Percentiles rank a stretch among this genome's conserved stretches.
phyloP scores from a whole-genome alignment of 2,797 vertebrate species.

The Leptoclinus maculatus region DNA sequence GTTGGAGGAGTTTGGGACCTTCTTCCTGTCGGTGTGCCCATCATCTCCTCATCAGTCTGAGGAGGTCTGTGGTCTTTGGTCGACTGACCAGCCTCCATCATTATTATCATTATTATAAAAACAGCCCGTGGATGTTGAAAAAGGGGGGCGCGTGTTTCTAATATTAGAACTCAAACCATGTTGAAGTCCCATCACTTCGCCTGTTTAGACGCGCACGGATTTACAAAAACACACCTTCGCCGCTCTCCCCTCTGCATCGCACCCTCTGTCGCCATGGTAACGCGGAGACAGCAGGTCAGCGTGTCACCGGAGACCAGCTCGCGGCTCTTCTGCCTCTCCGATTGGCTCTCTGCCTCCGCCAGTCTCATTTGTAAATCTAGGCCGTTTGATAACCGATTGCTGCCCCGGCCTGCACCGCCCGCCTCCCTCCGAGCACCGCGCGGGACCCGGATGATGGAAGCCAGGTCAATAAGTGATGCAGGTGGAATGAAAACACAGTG shows the following conservation, averaged over 20 bases:
- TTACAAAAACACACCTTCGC: slow-evolving; percentile 41
- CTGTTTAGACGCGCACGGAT: slow-evolving; percentile 36
- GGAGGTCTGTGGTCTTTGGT: background rate
- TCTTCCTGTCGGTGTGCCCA: background rate
- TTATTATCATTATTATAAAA: background rate
- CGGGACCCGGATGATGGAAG: slow-evolving; percentile 50
- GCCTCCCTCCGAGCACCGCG: background rate
- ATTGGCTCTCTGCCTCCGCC: slow-evolving; percentile 72
- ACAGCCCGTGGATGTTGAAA: slow-evolving; percentile 4
- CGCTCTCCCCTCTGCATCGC: slow-evolving; percentile 50
- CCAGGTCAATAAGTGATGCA: slow-evolving; percentile 60
- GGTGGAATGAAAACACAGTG: slow-evolving; percentile 29
- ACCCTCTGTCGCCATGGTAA: slow-evolving; percentile 78
- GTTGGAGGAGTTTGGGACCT: background rate
- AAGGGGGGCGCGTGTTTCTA: slow-evolving; percentile 16
- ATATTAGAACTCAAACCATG: slow-evolving; percentile 49
- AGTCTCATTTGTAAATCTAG: slow-evolving; percentile 58
- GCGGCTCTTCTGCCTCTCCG: slow-evolving; percentile 47
- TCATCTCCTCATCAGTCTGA: background rate
- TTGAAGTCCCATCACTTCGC: slow-evolving; percentile 22
- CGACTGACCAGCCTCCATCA: background rate
- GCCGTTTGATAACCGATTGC: slow-evolving; percentile 63
- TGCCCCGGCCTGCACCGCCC: slow-evolving; percentile 6
- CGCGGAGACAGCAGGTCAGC: slow-evolving; percentile 79
- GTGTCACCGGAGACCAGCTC: slow-evolving; percentile 75